Evolutionary conservation across 2,797 vertebrate species (phyloP).

Genomic region (Bovichtus diacanthus): DNA sequence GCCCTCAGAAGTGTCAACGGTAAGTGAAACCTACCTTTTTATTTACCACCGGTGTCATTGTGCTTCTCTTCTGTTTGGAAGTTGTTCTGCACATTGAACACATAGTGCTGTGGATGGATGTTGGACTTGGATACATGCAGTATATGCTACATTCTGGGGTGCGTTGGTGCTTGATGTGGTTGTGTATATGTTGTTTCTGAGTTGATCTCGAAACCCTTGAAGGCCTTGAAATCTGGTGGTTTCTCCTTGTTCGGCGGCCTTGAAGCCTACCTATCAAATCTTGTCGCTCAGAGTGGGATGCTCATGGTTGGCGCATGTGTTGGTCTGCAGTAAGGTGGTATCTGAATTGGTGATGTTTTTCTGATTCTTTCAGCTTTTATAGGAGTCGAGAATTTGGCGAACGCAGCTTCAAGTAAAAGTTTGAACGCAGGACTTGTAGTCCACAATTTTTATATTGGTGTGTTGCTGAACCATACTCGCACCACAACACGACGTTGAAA

Average conservation of each 20-base stretch:
- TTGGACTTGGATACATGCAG: background rate
- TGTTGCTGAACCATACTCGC: background rate
- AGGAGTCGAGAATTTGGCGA: background rate
- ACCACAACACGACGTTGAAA: background rate
- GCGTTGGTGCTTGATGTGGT: background rate
- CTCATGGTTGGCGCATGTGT: background rate
- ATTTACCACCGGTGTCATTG: background rate
- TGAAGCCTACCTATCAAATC: background rate
- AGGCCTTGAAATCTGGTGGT: slow-evolving; percentile 1
- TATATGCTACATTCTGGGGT: background rate
- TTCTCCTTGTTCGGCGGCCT: slow-evolving; percentile 3
- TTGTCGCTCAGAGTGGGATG: background rate
- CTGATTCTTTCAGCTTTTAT: background rate
- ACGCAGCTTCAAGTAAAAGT: background rate
- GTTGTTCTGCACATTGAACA: background rate
- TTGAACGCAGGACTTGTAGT: background rate
- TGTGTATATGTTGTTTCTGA: background rate
- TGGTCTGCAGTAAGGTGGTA: too few species aligned
- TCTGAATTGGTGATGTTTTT: background rate
- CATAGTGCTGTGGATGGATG: background rate
- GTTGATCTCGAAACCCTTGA: background rate
- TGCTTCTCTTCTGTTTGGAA: background rate
- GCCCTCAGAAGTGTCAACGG: background rate
- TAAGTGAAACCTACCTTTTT: background rate
- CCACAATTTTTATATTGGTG: background rate